Conservation (phyloP, 1,140 invertebrate species). For the Teleopsis dalmanni region DNA sequence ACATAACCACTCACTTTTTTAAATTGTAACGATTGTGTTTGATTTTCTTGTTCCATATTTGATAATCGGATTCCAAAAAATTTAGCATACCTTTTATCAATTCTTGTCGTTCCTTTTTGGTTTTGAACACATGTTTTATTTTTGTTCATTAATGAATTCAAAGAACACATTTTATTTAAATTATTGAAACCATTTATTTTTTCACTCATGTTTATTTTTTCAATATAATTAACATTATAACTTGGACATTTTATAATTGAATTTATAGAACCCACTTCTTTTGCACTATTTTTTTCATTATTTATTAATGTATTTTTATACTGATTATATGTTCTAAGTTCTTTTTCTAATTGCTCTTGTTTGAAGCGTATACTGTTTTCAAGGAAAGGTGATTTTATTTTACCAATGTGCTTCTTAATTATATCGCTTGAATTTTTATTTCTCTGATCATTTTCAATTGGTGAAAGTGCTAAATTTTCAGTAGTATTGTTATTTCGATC, state of each 20-base stretch:
- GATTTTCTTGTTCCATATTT: no score
- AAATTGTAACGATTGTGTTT: no score
- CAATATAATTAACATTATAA: no score
- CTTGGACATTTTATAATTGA: no score
- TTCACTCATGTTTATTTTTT: no score
- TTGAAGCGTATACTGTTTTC: constrained; percentile 18
- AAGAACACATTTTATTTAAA: constrained; percentile 9
- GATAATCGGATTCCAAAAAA: constrained; percentile 37
- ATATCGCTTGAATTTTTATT: neutral
- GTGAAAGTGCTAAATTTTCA: neutral
- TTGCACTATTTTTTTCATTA: no score
- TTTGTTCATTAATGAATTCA: constrained; percentile 5
- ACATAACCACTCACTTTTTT: no score
- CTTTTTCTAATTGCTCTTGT: no score
- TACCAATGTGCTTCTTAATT: constrained; percentile 27
- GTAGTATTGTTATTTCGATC: constrained; percentile 21
- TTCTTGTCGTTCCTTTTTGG: constrained; percentile 16
- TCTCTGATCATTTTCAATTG: neutral
- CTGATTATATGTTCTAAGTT: no score
- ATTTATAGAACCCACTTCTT: no score
- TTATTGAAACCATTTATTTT: neutral
- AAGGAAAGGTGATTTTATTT: constrained; percentile 38
- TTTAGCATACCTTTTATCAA: constrained; percentile 35
- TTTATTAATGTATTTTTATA: no score
- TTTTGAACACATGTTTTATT: no score